Conservation (phyloP, 2,888 invertebrate genomes). For the Sacculina carcini region DNA sequence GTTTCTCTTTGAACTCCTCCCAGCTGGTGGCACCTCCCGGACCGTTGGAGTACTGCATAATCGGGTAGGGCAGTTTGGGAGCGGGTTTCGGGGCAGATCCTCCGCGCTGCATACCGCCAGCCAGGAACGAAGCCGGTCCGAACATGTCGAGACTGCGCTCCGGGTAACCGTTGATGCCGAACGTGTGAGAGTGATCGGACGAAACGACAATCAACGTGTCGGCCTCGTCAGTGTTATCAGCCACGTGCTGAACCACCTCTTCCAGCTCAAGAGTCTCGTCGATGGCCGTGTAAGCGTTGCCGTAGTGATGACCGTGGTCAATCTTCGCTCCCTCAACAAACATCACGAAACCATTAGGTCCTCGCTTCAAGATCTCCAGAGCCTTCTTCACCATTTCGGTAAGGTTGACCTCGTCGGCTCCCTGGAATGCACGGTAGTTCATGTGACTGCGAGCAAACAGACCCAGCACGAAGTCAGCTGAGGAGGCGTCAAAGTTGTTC, state of each 20-base stretch:
- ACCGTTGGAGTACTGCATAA: background rate
- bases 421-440: background rate
- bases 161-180: constrained; percentile 47
- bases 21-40: background rate
- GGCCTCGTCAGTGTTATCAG: background rate
- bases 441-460: background rate
- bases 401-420: background rate
- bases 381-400: constrained; percentile 1
- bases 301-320: constrained; percentile 54
- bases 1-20: background rate
- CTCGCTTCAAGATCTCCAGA: background rate
- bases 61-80: background rate
- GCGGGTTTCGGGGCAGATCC: background rate
- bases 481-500: background rate
- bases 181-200: constrained; percentile 48
- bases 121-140: constrained; percentile 24
- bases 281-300: constrained; percentile 46
- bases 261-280: background rate
- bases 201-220: constrained; percentile 55
- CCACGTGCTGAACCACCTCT: background rate
- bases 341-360: background rate
- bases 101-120: background rate
- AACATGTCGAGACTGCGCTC: constrained; percentile 39
- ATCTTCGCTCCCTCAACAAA: constrained; percentile 17
- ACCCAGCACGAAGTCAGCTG: background rate